These are phyloP conservation scores for Ptyas mucosa DNA, from an alignment of 2,113 vertebrate genomes.

Conservation along the genomic window DNA sequence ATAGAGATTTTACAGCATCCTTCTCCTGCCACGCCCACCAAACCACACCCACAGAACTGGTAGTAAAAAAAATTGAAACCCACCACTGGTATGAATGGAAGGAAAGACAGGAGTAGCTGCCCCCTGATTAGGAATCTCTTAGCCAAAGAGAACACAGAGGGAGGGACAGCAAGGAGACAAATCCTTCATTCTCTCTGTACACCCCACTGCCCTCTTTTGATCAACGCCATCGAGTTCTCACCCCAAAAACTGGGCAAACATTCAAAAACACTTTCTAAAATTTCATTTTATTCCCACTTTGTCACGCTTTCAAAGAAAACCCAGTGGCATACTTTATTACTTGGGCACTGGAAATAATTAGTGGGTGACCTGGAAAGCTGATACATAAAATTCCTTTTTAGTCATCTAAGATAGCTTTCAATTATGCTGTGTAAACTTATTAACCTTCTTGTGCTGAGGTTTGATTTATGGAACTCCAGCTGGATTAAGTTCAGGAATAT, in stretches of 20 bases:
- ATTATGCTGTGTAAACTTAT: constrained; percentile 77
- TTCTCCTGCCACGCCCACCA: too few species aligned
- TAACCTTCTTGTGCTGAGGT: constrained; percentile 78
- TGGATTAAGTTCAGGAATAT: constrained; percentile 59
- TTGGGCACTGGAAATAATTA: constrained; percentile 76
- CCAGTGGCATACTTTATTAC: constrained; percentile 65
- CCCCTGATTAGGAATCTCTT: not conserved
- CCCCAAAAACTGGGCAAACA: not conserved
- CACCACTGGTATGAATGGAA: not conserved
- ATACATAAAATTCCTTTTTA: constrained; percentile 76
- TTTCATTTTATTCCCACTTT: not conserved
- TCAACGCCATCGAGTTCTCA: not conserved
- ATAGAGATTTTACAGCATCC: too few species aligned
- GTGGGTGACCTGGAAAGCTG: constrained; percentile 77
- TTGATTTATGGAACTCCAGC: constrained; percentile 74
- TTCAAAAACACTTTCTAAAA: not conserved
- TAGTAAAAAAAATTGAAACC: too few species aligned
- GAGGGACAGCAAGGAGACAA: not conserved
- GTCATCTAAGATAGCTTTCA: constrained; percentile 79
- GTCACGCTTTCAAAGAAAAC: constrained; percentile 1
- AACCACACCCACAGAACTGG: too few species aligned
- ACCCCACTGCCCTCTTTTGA: not conserved
- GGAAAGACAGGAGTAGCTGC: not conserved
- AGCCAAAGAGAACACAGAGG: not conserved
- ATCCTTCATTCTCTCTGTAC: not conserved